phyloP scores from a whole-genome alignment of 2,113 vertebrate species.

The Nansenia antarctica region DNA sequence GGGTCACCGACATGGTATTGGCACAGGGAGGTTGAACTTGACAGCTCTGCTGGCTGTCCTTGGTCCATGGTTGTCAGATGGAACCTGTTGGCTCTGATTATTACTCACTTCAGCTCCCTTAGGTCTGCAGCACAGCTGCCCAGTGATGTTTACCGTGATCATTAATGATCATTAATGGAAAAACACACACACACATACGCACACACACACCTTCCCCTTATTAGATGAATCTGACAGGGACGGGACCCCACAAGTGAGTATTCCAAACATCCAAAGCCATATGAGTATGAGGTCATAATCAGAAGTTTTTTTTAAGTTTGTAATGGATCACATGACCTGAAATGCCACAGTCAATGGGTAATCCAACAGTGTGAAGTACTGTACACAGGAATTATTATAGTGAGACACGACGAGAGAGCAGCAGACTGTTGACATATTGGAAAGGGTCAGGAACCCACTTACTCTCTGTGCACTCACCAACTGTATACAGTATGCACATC shows the following conservation, averaged over 20 bases:
- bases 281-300: too few species aligned
- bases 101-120: background rate
- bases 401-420: too few species aligned
- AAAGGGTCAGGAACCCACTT: too few species aligned
- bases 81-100: conserved; percentile 10
- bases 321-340: too few species aligned
- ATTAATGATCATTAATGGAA: background rate
- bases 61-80: background rate
- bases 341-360: too few species aligned
- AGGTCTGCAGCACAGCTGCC: background rate
- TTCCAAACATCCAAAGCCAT: too few species aligned
- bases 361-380: background rate
- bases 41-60: conserved; percentile 4
- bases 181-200: background rate
- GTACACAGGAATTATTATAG: too few species aligned
- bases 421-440: background rate
- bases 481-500: too few species aligned
- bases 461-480: too few species aligned
- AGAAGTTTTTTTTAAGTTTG: too few species aligned
- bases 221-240: background rate
- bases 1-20: background rate
- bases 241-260: too few species aligned
- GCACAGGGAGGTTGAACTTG: background rate
- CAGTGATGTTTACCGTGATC: background rate
- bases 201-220: background rate